Conservation (phyloP, 2,797 vertebrate genomes). For the Poecile montanus region DNA sequence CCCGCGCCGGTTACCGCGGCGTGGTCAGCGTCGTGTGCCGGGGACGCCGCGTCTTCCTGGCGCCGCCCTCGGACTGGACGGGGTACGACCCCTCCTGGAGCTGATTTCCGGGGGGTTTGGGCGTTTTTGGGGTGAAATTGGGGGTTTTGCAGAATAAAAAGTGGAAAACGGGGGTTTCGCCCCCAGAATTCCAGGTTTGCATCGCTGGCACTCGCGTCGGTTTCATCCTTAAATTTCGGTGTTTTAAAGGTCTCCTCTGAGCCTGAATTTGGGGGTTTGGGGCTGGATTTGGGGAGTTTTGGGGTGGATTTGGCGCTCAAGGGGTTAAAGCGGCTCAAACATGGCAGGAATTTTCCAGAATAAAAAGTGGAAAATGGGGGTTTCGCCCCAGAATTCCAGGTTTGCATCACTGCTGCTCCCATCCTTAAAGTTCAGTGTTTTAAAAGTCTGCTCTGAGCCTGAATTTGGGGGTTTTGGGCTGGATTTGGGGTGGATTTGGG, state of each 20-base stretch:
- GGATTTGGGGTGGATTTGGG: not conserved
- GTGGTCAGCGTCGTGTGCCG: slow-evolving; percentile 88
- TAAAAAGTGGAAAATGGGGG: not conserved
- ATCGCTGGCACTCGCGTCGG: not conserved
- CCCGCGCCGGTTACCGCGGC: slow-evolving; percentile 91
- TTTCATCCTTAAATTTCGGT: rapidly evolving
- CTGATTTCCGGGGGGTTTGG: slow-evolving; percentile 59
- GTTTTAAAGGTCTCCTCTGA: not conserved
- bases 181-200: not conserved
- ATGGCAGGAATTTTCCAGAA: not conserved
- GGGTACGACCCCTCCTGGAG: slow-evolving; percentile 93
- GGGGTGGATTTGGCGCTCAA: rapidly evolving
- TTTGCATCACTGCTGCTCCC: too few species aligned
- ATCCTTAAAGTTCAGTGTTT: rapidly evolving
- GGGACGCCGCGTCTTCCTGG: slow-evolving; percentile 89
- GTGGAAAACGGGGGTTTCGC: not conserved
- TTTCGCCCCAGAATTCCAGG: too few species aligned
- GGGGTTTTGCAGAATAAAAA: not conserved
- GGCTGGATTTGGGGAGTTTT: too few species aligned
- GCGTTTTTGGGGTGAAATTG: too few species aligned
- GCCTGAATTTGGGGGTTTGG: not conserved
- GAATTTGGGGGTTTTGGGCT: not conserved
- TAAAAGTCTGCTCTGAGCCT: not conserved
- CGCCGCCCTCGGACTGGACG: slow-evolving; percentile 87
- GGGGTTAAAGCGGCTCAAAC: too few species aligned